These are phyloP conservation scores for Conistra vaccinii DNA, from an alignment of 2,888 invertebrate genomes.

Conservation along the genomic window DNA sequence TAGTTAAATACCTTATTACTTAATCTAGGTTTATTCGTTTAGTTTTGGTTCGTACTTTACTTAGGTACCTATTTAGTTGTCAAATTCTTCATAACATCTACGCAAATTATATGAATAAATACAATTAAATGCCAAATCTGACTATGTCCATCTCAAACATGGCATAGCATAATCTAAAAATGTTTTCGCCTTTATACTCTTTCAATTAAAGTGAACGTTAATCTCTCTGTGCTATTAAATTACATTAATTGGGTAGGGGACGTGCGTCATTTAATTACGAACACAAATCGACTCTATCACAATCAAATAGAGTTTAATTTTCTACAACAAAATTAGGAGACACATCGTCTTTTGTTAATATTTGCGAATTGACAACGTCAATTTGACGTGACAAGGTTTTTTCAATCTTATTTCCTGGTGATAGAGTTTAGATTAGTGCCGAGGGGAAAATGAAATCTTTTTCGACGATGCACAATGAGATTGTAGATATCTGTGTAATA, in stretches of 20 bases:
- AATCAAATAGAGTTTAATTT: slow-evolving; percentile 71
- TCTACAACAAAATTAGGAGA: slow-evolving; percentile 56
- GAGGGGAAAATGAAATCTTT: slow-evolving; percentile 67
- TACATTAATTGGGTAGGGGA: slow-evolving; percentile 89
- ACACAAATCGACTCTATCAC: slow-evolving; percentile 63
- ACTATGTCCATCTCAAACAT: slow-evolving; percentile 9
- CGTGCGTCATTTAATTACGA: slow-evolving; percentile 67
- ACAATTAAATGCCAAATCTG: background rate
- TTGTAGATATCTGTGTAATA: slow-evolving; percentile 85
- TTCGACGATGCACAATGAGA: slow-evolving; percentile 84
- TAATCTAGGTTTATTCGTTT: too few species aligned
- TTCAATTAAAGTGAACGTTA: slow-evolving; percentile 87
- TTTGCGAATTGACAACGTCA: slow-evolving; percentile 82
- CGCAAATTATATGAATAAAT: too few species aligned
- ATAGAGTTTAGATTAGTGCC: slow-evolving; percentile 66
- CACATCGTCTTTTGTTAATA: slow-evolving; percentile 82
- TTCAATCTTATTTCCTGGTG: slow-evolving; percentile 64
- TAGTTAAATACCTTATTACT: too few species aligned
- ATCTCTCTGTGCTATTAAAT: slow-evolving; percentile 89
- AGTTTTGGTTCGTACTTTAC: too few species aligned
- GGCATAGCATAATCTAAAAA: slow-evolving; percentile 53
- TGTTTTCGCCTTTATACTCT: slow-evolving; percentile 78
- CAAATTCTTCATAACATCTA: too few species aligned
- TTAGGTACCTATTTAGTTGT: too few species aligned
- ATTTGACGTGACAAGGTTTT: slow-evolving; percentile 62